Base-by-base conservation (phyloP, 2,888 invertebrate species). In the Ochropleura plecta region DNA sequence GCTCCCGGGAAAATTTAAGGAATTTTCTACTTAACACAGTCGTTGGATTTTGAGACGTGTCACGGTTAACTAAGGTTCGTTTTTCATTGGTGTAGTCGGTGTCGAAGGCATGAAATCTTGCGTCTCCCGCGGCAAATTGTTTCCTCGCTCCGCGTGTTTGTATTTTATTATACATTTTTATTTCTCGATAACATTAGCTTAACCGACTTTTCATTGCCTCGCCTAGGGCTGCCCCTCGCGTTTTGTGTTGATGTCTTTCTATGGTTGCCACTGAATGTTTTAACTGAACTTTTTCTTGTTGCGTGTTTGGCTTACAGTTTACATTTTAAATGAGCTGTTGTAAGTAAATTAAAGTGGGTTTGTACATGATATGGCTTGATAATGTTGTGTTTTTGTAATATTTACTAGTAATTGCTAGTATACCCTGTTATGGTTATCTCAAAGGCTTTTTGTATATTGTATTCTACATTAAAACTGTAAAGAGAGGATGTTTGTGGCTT, bases 111-210 rank as follows among this genome's bases (percentile, higher is more conserved):
- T 95, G 94, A 96, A 95, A 96, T 96, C 96, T 96, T 96, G 93
- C 95, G 95, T 95, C 95, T 96, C 95, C 94, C 93, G 95, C 94
- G 95, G 96, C 95, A 96, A 96, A 96, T 96, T 96, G 96, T 96
- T 96, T 96, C 96, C 96, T 95, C 95, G 94, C 95, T 94, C 94
- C 93, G 94, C 95, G 94, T 96, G 96, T 96, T 96, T 95, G 96
- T 96, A 96, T 96, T 96, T 96, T 96, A 96, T 96, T 96, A 96
- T 96, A 96, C 96, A 96, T 96, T 96, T 96, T 96, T 96, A 96
- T 96, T 96, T 94, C 95, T 94, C 96, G 96, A 96, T 96, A 96
- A 96, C 96, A 96, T 96, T 96, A 96, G 96, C 96, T 96, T 96
- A 96, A 96, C 96, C 95, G 96, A 96, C 96, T 96, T 96, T 96